Percentiles rank a stretch among this genome's conserved stretches.
These are phyloP conservation scores for Pseudocheirus occidentalis DNA, from an alignment of 2,797 vertebrate species.

Conservation along the genomic window DNA sequence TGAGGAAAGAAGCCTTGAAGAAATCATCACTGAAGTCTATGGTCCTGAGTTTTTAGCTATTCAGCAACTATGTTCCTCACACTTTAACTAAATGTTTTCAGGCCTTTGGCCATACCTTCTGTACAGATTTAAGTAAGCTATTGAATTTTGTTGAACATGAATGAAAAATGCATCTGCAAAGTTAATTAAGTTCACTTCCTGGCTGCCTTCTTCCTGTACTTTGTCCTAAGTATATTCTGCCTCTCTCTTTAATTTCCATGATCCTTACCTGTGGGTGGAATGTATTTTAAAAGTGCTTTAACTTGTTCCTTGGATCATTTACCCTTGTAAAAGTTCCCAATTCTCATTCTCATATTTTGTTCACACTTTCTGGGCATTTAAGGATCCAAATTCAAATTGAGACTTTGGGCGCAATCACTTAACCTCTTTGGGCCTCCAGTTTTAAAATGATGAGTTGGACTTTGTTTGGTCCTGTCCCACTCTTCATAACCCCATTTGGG, in stretches of 20 bases:
- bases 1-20: neutral
- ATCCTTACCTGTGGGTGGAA: neutral
- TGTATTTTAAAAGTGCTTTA: neutral
- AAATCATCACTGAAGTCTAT: neutral
- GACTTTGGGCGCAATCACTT: neutral
- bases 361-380: neutral
- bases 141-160: neutral
- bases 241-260: neutral
- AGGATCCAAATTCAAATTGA: neutral
- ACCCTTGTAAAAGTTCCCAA: neutral
- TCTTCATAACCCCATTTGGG: neutral
- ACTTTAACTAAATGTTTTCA: neutral
- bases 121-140: neutral
- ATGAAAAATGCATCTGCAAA: neutral
- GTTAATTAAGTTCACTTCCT: neutral
- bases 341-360: neutral
- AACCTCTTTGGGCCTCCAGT: neutral
- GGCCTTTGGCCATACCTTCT: neutral
- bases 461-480: neutral
- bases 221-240: neutral
- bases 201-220: neutral
- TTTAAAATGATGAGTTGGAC: neutral
- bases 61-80: neutral
- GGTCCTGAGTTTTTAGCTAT: neutral
- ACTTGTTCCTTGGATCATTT: neutral